Percentiles rank a stretch among this genome's conserved stretches.
These are phyloP conservation scores for Ammodytes dubius DNA, from an alignment of 2,113 vertebrate genomes.

Conservation along the genomic window DNA sequence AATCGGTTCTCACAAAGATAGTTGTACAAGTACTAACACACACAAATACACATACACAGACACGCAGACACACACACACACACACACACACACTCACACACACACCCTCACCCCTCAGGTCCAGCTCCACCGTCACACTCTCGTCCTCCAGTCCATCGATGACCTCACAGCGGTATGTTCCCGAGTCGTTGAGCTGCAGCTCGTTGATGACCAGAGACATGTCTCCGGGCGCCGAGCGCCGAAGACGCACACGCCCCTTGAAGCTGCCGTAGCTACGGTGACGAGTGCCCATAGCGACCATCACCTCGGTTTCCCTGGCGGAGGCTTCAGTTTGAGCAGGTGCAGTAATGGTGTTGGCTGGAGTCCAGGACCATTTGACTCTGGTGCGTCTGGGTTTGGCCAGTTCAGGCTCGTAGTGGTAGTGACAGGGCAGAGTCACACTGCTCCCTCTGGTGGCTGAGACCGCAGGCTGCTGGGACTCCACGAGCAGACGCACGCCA, in stretches of 20 bases:
- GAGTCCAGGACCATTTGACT: constrained; percentile 93
- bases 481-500: constrained; percentile 87
- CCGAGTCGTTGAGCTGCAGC: constrained; percentile 87
- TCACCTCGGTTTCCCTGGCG: constrained; percentile 86
- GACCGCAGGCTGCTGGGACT: constrained; percentile 84
- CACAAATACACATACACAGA: not conserved
- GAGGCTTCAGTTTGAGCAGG: constrained; percentile 65
- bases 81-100: not conserved
- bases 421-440: constrained; percentile 90
- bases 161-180: constrained; percentile 94
- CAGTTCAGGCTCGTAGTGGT: constrained; percentile 84
- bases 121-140: constrained; percentile 90
- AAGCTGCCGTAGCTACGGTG: constrained; percentile 89
- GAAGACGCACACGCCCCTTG: constrained; percentile 86
- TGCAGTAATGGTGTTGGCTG: constrained; percentile 70
- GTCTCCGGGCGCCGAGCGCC: constrained; percentile 65
- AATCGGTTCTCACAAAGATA: too few species aligned
- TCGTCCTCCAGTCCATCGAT: constrained; percentile 95
- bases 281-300: constrained; percentile 89
- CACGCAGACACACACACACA: not conserved
- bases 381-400: constrained; percentile 82
- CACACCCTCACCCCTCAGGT: constrained; percentile 85
- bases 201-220: constrained; percentile 88
- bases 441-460: constrained; percentile 88
- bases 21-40: not conserved